Evolutionary conservation across 1,140 invertebrate species (phyloP).

Genomic region (Tachypleus tridentatus): DNA sequence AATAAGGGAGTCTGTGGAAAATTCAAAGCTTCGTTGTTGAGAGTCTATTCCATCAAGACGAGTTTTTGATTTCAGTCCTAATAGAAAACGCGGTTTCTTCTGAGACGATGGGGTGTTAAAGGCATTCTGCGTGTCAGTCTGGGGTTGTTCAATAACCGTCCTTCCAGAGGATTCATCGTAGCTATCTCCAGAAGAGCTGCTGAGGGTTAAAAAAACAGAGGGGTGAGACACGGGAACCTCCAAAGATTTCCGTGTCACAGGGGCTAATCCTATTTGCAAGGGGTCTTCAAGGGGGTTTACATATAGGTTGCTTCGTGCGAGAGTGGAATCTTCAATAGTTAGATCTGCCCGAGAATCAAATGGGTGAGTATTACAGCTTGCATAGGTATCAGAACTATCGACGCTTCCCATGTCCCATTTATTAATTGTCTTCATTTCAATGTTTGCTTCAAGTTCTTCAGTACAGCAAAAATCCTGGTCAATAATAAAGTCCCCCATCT

Average conservation of each 20-base stretch:
- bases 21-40: conserved; percentile 31
- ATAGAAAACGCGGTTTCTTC: conserved; percentile 70
- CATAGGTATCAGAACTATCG: conserved; percentile 82
- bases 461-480: conserved; percentile 12
- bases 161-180: conserved; percentile 18
- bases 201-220: conserved; percentile 11
- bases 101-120: conserved; percentile 9
- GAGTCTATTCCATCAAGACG: conserved; percentile 33
- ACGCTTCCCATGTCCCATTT: conserved; percentile 52
- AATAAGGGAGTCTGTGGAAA: conserved; percentile 30
- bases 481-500: conserved; percentile 17
- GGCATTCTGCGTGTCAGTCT: conserved; percentile 8
- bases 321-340: conserved; percentile 19
- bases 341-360: conserved; percentile 54
- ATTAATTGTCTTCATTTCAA: conserved; percentile 32
- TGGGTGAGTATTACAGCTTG: conserved; percentile 88
- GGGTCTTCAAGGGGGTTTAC: conserved; percentile 64
- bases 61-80: conserved; percentile 28
- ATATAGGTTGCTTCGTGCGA: conserved; percentile 66
- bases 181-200: conserved; percentile 17
- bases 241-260: conserved; percentile 80
- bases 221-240: conserved; percentile 63
- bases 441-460: conserved; percentile 15
- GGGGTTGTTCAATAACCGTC: neutral
- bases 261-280: conserved; percentile 51